phyloP scores from a whole-genome alignment of 2,888 invertebrate species.

The Yponomeuta plumbellus region DNA sequence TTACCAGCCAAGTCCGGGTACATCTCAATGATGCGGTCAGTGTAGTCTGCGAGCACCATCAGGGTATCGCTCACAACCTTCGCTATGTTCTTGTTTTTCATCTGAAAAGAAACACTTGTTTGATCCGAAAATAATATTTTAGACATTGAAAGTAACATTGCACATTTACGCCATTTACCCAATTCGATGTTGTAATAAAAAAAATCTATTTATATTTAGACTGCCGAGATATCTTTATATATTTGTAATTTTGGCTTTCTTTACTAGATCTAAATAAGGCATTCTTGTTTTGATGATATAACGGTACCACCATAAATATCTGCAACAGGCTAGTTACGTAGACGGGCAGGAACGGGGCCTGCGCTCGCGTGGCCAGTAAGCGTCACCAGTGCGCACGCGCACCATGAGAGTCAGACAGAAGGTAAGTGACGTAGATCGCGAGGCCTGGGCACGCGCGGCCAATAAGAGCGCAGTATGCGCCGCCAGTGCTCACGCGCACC shows the following conservation, averaged over 20 bases:
- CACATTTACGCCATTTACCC: too few species aligned
- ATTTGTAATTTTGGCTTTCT: too few species aligned
- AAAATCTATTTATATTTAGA: too few species aligned
- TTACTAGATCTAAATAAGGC: too few species aligned
- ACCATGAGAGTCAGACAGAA: conserved; percentile 72
- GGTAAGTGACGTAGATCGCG: conserved; percentile 62
- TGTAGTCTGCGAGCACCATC: conserved; percentile 86
- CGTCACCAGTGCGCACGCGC: conserved; percentile 15
- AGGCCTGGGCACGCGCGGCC: conserved; percentile 48
- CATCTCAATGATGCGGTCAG: conserved; percentile 79
- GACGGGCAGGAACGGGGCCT: conserved; percentile 48
- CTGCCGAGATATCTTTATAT: too few species aligned
- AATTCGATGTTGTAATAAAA: too few species aligned
- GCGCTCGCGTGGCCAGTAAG: conserved; percentile 43
- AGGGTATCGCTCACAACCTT: conserved; percentile 90
- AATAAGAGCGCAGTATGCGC: conserved; percentile 65
- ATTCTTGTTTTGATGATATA: too few species aligned
- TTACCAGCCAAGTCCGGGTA: conserved; percentile 85
- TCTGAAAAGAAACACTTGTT: conserved; percentile 68
- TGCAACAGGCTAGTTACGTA: conserved; percentile 41
- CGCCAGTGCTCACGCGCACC: conserved; percentile 86
- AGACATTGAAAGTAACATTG: not conserved
- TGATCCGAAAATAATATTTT: not conserved
- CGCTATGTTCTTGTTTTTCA: conserved; percentile 87
- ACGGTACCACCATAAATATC: conserved; percentile 70